Conservation (phyloP, 1,140 invertebrate species). For the Oppia nitens region DNA sequence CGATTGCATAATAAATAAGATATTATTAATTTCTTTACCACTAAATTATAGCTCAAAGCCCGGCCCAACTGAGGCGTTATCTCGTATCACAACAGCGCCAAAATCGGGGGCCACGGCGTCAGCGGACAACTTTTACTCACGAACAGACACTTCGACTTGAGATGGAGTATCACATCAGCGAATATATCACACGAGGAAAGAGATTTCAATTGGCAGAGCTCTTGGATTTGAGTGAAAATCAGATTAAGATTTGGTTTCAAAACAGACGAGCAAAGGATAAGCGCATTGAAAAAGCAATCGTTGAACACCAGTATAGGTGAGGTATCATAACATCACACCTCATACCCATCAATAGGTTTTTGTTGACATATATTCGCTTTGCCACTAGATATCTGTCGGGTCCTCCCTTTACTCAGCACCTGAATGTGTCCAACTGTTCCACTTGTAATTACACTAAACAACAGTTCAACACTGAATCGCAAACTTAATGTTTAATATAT, state of each 20-base stretch:
- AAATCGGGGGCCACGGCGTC: conserved; percentile 37
- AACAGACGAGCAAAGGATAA: conserved; percentile 89
- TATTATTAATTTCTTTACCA: too few species aligned
- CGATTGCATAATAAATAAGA: too few species aligned
- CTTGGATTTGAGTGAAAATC: conserved; percentile 63
- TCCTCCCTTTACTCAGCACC: not conserved
- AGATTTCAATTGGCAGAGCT: conserved; percentile 69
- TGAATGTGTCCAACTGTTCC: conserved; percentile 7
- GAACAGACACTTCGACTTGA: conserved; percentile 80
- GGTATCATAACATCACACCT: not conserved
- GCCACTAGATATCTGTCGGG: not conserved
- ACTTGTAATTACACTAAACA: conserved; percentile 12
- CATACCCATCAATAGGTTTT: not conserved
- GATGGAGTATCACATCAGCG: conserved; percentile 58
- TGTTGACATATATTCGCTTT: not conserved
- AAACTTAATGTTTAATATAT: not conserved
- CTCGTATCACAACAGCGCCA: not conserved
- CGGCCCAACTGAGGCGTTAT: not conserved
- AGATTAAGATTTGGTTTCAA: conserved; percentile 95
- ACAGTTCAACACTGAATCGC: not conserved
- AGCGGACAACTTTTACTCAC: conserved; percentile 81
- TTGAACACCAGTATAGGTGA: conserved; percentile 82
- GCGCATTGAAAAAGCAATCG: conserved; percentile 80
- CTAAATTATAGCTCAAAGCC: not conserved
- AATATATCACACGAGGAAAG: conserved; percentile 58